A percentile compares a stretch with the other conserved stretches of the same genome.
Conservation (phyloP, 2,113 vertebrate species). For the Mustela lutreola region DNA sequence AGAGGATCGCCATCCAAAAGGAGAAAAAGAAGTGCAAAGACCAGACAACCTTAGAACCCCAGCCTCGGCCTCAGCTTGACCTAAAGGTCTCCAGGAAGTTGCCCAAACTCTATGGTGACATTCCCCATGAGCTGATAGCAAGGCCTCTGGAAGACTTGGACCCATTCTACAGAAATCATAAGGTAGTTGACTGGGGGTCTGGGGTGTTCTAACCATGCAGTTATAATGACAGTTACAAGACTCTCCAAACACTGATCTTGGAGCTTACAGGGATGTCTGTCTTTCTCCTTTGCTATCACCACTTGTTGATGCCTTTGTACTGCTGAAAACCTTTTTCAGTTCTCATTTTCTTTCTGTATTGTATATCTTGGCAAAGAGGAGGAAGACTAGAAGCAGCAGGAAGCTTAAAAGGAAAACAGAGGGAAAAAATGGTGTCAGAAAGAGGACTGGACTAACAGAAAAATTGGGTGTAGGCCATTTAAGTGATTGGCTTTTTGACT, state of each 20-base stretch:
- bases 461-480: not conserved
- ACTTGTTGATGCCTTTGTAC: not conserved
- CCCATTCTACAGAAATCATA: slow-evolving; percentile 93
- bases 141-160: slow-evolving; percentile 97
- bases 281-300: not conserved
- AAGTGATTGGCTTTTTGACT: not conserved
- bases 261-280: not conserved
- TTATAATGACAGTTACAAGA: not conserved
- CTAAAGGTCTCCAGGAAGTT: slow-evolving; percentile 95
- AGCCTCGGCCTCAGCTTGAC: slow-evolving; percentile 90
- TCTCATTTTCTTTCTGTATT: not conserved
- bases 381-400: not conserved
- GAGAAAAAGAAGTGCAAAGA: slow-evolving; percentile 85
- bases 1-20: slow-evolving; percentile 90
- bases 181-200: slow-evolving; percentile 84
- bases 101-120: slow-evolving; percentile 94
- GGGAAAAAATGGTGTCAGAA: not conserved
- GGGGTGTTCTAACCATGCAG: not conserved
- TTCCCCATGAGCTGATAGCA: slow-evolving; percentile 92
- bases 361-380: not conserved
- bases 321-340: not conserved
- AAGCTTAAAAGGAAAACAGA: not conserved
- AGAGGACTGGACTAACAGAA: not conserved
- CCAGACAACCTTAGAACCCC: slow-evolving; percentile 75
- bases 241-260: not conserved